Evolutionary conservation across 2,113 vertebrate genomes (phyloP).

Genomic region (Pionites leucogaster): DNA sequence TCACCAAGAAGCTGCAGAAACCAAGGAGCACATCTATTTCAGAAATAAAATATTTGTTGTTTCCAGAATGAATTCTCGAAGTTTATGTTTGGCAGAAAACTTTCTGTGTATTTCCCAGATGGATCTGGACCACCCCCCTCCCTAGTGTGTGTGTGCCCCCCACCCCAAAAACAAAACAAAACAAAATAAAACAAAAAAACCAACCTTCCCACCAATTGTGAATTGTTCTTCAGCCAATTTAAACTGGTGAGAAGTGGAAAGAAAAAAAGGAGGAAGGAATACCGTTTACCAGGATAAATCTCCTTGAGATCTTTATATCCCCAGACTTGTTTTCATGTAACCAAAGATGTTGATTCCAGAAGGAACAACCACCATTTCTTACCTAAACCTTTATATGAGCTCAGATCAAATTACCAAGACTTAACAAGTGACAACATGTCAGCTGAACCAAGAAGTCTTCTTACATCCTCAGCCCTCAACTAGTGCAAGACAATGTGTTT

Average conservation of each 20-base stretch:
- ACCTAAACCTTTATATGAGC: not conserved
- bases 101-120: not conserved
- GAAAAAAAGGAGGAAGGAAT: not conserved
- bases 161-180: not conserved
- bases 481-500: not conserved
- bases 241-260: not conserved
- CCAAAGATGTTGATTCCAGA: not conserved
- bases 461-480: not conserved
- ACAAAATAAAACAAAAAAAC: not conserved
- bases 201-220: not conserved
- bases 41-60: not conserved
- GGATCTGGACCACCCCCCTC: not conserved
- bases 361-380: not conserved
- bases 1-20: slow-evolving; percentile 28
- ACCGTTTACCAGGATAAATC: not conserved
- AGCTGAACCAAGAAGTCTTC: not conserved
- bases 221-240: not conserved
- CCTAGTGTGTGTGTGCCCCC: not conserved
- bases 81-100: slow-evolving; percentile 11
- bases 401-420: not conserved
- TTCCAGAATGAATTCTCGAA: not conserved
- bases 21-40: not conserved
- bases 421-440: not conserved
- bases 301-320: not conserved
- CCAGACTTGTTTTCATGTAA: not conserved